A percentile compares a stretch with the other conserved stretches of the same genome.
phyloP scores from a whole-genome alignment of 2,797 vertebrate genomes.

The Caiman crocodilus region DNA sequence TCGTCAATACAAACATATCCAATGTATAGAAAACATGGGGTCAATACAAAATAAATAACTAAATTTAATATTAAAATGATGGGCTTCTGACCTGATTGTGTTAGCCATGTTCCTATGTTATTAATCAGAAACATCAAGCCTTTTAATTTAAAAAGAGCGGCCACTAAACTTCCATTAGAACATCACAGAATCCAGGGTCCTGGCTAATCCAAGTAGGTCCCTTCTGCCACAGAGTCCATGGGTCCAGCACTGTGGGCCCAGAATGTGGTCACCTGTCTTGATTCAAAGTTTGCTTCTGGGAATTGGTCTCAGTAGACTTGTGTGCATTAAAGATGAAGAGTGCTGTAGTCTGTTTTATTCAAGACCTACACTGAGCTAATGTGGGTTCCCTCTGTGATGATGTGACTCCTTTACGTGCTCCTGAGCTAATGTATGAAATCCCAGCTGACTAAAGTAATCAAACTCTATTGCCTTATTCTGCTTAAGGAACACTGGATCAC shows the following conservation, averaged over 20 bases:
- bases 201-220: not conserved
- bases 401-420: not conserved
- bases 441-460: not conserved
- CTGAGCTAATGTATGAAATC: not conserved
- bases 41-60: not conserved
- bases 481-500: conserved; percentile 90
- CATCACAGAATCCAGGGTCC: not conserved
- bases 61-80: not conserved
- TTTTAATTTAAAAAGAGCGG: not conserved
- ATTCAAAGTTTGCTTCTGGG: not conserved
- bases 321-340: not conserved
- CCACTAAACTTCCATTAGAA: not conserved
- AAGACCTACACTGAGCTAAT: not conserved
- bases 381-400: not conserved
- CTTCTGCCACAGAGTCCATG: not conserved
- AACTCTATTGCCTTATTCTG: not conserved
- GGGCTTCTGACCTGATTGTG: not conserved
- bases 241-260: not conserved
- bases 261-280: not conserved
- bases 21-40: not conserved
- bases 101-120: not conserved
- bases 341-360: not conserved
- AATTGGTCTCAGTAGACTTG: not conserved
- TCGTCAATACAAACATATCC: not conserved
- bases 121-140: not conserved